These are phyloP conservation scores for Mamestra brassicae DNA, from an alignment of 2,888 invertebrate species.

Conservation along the genomic window DNA sequence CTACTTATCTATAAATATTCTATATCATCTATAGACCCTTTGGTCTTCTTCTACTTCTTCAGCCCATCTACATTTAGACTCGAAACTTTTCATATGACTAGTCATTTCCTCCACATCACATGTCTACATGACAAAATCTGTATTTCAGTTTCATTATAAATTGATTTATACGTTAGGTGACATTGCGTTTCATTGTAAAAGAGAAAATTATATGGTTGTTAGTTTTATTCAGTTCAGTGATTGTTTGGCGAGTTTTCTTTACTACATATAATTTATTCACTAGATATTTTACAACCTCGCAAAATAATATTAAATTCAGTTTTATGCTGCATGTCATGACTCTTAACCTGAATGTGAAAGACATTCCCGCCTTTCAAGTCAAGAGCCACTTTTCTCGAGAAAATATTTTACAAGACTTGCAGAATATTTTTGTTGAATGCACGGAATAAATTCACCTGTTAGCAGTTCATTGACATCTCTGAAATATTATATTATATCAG, in stretches of 20 bases:
- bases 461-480: not conserved
- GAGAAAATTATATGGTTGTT: constrained; percentile 9
- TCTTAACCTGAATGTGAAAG: constrained; percentile 12
- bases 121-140: not conserved
- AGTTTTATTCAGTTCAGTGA: not conserved
- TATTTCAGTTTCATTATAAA: not conserved
- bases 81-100: not conserved
- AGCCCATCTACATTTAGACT: not conserved
- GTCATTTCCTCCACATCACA: not conserved
- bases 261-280: constrained; percentile 1
- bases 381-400: not conserved
- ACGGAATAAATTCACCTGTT: not conserved
- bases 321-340: constrained; percentile 13
- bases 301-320: constrained; percentile 18
- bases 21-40: not conserved
- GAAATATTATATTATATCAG: not conserved
- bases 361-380: constrained; percentile 5
- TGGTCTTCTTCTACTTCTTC: not conserved
- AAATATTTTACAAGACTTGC: constrained; percentile 19
- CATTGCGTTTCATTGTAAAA: not conserved
- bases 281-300: constrained; percentile 8
- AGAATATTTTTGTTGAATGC: constrained; percentile 15
- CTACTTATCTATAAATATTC: too few relatives aligned
- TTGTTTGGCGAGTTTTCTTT: constrained; percentile 5
- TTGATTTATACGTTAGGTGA: not conserved